phyloP scores from a whole-genome alignment of 2,797 vertebrate genomes.

The Sebastes matsubarae region DNA sequence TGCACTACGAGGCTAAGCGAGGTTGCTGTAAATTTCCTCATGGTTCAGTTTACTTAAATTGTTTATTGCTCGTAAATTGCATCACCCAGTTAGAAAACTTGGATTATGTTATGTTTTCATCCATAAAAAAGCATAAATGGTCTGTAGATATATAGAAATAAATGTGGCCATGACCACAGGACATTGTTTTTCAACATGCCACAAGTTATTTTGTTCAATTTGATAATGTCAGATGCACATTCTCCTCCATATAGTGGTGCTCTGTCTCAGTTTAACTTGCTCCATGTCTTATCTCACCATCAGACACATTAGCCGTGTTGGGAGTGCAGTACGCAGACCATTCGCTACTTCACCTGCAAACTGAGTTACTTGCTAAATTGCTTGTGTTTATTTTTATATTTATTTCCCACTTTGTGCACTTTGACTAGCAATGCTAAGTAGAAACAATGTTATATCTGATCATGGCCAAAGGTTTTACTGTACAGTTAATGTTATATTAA shows the following conservation, averaged over 20 bases:
- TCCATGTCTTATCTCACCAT: neutral
- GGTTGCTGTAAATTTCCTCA: neutral
- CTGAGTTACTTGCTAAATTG: neutral
- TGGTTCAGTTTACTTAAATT: neutral
- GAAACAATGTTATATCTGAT: neutral
- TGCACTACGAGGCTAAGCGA: neutral
- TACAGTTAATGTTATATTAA: neutral
- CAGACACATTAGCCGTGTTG: neutral
- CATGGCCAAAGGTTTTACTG: neutral
- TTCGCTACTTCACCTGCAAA: neutral
- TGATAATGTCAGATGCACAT: neutral
- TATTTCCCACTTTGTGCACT: neutral
- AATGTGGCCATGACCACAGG: neutral
- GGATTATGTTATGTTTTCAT: neutral
- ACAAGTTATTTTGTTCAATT: neutral
- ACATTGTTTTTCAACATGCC: neutral
- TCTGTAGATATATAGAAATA: neutral
- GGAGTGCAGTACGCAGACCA: neutral
- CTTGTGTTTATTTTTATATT: neutral
- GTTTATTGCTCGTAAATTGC: slow-evolving; percentile 16
- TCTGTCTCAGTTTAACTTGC: neutral
- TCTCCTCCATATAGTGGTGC: neutral
- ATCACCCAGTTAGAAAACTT: slow-evolving; percentile 3
- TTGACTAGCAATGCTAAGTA: neutral
- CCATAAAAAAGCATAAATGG: neutral